A percentile compares a stretch with the other conserved stretches of the same genome.
These are phyloP conservation scores for Struthio camelus DNA, from an alignment of 2,113 vertebrate species.

Conservation along the genomic window DNA sequence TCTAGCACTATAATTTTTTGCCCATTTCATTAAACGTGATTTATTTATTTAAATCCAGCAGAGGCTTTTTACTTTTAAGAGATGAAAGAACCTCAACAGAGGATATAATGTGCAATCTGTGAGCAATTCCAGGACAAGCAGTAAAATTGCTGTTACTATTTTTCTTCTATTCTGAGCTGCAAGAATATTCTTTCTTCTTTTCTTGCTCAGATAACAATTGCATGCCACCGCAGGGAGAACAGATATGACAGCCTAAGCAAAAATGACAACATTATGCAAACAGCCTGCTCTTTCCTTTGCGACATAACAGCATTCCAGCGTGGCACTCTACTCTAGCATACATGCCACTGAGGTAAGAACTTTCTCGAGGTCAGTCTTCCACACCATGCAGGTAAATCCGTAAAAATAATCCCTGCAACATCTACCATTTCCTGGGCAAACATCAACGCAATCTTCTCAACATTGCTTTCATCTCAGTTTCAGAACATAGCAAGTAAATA, in stretches of 20 bases:
- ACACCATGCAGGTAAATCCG: background rate
- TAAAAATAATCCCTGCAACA: background rate
- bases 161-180: background rate
- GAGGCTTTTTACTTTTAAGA: background rate
- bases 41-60: background rate
- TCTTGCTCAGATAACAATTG: background rate
- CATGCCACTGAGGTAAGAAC: background rate
- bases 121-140: background rate
- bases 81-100: background rate
- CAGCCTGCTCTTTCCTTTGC: background rate
- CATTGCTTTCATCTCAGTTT: background rate
- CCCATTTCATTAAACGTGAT: background rate
- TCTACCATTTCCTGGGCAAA: background rate
- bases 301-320: rapidly evolving
- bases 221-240: background rate
- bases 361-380: background rate
- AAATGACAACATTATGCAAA: background rate
- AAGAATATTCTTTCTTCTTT: background rate
- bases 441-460: background rate
- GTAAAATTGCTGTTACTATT: background rate
- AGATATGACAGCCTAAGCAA: background rate
- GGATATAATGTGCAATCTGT: background rate
- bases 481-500: background rate
- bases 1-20: background rate
- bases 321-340: background rate